Conservation (phyloP, 2,797 vertebrate species). For the Poliocrania exsul region DNA sequence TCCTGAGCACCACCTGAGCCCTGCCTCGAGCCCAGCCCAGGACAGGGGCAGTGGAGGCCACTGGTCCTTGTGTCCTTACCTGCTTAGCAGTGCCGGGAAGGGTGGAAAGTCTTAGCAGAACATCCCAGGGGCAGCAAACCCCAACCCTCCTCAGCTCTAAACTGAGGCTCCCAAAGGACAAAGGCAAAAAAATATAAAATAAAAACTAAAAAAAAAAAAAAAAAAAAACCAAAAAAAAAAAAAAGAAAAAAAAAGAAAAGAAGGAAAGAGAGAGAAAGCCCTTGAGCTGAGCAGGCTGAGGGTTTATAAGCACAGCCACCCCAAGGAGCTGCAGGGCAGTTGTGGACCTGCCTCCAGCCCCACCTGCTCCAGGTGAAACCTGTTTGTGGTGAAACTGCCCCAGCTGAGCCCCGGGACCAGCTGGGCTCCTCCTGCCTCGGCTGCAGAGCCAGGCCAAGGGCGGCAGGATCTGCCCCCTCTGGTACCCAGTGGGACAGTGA, state of each 20-base stretch:
- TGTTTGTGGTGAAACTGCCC: neutral
- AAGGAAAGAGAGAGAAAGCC: neutral
- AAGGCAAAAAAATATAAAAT: neutral
- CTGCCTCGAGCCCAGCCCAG: neutral
- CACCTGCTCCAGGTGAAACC: constrained; percentile 22
- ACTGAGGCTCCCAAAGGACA: neutral
- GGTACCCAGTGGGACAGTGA: accelerated
- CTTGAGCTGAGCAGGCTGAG: accelerated
- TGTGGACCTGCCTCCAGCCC: neutral
- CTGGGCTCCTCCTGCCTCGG: accelerated
- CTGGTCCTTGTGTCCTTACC: neutral
- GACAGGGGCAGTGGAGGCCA: accelerated
- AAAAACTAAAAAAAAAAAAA: neutral
- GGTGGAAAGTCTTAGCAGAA: neutral
- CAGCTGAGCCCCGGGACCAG: neutral
- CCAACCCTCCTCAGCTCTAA: neutral
- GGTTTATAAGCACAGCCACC: constrained; percentile 29
- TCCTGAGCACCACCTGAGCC: accelerated
- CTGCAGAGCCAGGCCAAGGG: neutral
- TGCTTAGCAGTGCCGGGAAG: neutral
- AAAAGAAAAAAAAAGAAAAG: no score
- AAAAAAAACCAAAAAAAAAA: neutral
- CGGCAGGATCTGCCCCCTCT: neutral
- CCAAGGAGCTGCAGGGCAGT: neutral
- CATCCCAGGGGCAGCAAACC: neutral